Evolutionary conservation across 37 sponge, comb jelly and placozoan genomes (phyloP).

Genomic region (Mnemiopsis leidyi): DNA sequence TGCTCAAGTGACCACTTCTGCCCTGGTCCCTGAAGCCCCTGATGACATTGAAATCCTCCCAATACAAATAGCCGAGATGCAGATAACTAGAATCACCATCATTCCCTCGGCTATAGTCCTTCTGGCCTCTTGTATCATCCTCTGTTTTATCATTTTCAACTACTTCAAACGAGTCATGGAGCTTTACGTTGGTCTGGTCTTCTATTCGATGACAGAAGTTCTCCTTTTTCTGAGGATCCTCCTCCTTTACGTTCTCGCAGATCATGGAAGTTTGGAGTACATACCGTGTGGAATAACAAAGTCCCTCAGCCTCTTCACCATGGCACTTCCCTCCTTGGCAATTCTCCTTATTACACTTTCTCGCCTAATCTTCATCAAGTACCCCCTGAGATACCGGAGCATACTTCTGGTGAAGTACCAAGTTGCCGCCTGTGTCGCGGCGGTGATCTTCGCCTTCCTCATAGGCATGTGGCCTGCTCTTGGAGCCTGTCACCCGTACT

Average conservation of each 20-base stretch:
- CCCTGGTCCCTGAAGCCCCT: too few relatives aligned
- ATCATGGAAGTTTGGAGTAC: too few relatives aligned
- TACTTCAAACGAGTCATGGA: conserved; percentile 20
- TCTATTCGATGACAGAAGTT: not conserved
- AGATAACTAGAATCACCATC: not conserved
- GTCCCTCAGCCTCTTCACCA: not conserved
- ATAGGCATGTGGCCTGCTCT: conserved; percentile 41
- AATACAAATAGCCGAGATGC: not conserved
- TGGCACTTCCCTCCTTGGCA: not conserved
- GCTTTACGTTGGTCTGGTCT: not conserved
- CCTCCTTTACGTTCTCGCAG: not conserved
- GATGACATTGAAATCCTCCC: not conserved
- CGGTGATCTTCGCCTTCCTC: not conserved
- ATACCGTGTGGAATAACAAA: conserved; percentile 17
- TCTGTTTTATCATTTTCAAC: not conserved
- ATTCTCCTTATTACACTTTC: conserved; percentile 33
- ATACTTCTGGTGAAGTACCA: conserved; percentile 16
- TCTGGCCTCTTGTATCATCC: not conserved
- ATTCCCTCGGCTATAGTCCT: conserved; percentile 18
- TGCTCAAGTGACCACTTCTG: too few relatives aligned
- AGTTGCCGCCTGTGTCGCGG: not conserved
- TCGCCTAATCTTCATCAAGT: conserved; percentile 32
- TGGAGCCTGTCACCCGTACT: conserved; percentile 5
- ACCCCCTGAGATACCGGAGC: conserved; percentile 16
- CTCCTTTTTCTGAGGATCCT: not conserved